These are phyloP conservation scores for Yponomeuta evonymella DNA, from an alignment of 2,888 invertebrate species.

Conservation along the genomic window DNA sequence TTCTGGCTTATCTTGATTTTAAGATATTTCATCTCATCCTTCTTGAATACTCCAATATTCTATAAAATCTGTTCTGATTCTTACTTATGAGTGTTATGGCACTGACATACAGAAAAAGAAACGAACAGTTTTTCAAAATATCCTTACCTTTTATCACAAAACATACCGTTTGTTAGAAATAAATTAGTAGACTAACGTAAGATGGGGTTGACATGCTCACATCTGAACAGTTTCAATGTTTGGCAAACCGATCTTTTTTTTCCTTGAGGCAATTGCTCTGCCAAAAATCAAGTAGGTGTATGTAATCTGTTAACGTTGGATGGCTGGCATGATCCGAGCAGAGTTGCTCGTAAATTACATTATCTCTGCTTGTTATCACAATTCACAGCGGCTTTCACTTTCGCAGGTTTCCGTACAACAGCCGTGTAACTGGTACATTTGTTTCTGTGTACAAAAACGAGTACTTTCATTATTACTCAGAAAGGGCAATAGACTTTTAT, in stretches of 20 bases:
- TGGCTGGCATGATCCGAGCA: constrained; percentile 10
- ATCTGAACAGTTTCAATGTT: too few species aligned
- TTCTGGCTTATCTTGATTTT: neutral
- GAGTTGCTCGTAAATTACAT: constrained; percentile 12
- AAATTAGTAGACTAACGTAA: neutral
- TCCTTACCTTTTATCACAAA: neutral
- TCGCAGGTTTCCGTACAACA: constrained; percentile 45
- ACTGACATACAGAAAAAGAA: too few species aligned
- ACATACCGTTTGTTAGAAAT: neutral
- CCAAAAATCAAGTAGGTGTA: too few species aligned
- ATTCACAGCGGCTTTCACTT: constrained; percentile 54
- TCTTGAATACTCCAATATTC: neutral
- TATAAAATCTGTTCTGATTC: too few species aligned
- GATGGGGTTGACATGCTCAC: too few species aligned
- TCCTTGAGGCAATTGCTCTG: too few species aligned
- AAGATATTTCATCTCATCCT: neutral
- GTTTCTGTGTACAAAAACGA: neutral
- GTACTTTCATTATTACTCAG: neutral
- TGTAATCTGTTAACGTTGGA: neutral
- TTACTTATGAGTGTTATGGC: too few species aligned
- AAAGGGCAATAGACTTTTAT: constrained; percentile 1
- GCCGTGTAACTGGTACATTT: constrained; percentile 13
- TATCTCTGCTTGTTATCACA: constrained; percentile 13
- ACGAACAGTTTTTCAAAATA: neutral
- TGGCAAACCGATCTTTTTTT: too few species aligned